phyloP scores from a whole-genome alignment of 2,888 invertebrate species.

The Sycophila texana region DNA sequence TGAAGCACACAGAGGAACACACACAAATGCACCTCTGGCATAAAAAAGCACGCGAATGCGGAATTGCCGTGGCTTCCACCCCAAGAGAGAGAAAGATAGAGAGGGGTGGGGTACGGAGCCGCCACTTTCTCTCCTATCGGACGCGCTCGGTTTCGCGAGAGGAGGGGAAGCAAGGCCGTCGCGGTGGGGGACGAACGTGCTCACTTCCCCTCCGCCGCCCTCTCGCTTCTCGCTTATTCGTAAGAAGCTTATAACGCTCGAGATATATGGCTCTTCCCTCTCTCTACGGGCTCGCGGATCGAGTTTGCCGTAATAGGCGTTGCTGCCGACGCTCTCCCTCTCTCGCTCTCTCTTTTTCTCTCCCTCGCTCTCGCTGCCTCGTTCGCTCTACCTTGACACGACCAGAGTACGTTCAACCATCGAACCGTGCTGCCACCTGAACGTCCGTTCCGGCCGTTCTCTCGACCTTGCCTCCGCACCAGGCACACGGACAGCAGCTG shows the following conservation, averaged over 20 bases:
- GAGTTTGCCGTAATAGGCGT: constrained; percentile 54
- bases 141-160: neutral
- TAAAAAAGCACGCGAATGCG: constrained; percentile 25
- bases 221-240: constrained; percentile 10
- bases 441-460: constrained; percentile 58
- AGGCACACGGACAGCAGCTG: constrained; percentile 13
- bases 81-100: neutral
- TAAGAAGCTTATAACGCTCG: constrained; percentile 40
- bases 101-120: neutral
- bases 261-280: constrained; percentile 9
- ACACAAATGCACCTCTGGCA: neutral
- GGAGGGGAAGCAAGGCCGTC: neutral
- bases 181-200: neutral
- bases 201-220: neutral
- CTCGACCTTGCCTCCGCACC: constrained; percentile 55
- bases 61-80: constrained; percentile 49
- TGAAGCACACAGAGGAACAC: neutral
- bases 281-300: constrained; percentile 6
- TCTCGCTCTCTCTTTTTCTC: constrained; percentile 2
- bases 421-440: constrained; percentile 74
- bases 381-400: constrained; percentile 63
- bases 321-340: constrained; percentile 24
- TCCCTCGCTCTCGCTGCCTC: constrained; percentile 27
- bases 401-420: constrained; percentile 61
- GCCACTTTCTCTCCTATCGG: neutral